Evolutionary conservation across 2,113 vertebrate genomes (phyloP), one percentile per base, ranked within the genome.

Genomic region (Apus apus): DNA sequence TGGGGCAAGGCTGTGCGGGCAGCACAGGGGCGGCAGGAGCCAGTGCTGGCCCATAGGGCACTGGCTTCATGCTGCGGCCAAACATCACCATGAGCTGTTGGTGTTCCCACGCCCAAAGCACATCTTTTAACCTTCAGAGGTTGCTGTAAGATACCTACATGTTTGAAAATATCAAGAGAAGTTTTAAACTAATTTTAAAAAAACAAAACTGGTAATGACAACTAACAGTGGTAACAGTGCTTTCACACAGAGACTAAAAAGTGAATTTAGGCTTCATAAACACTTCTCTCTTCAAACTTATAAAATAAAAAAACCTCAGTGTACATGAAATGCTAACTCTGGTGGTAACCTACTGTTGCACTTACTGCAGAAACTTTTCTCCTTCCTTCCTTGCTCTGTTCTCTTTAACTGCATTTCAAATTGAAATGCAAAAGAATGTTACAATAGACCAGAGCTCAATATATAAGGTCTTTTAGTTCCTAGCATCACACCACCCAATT

Each of bases 401-500:
- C 46, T 87, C 60, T 40, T 57, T 80, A 81, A 56, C 15, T 54
- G 61, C 43, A 21, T 32, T 74, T 56, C 30, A 84, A 64, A 86
- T 1, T 38, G 83, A 89, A 92, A 72, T 11, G 45, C 60, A 46
- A 65, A 72, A 60, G 30, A 81, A 8, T 20, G 91, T 23, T 61
- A 56, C 77, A 62, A 11, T 5, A 73, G 21, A n/a, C 17, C 40
- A 61, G 56, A 82, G 36, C 36, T 34, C 72, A 70, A 6, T 20
- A 8, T 13, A 79, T 73, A 4, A 6, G 17, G 22, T 46, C 26
- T 85, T 61, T 26, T 5, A n/a, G 26, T 51, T 83, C 62, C 51
- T 1, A 54, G 71, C 75, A 66, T 10, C 1, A 0, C 18, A 64
- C 20, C 51, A 0, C 1, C 46, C 73, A 38, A 38, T 34, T 11